Percentiles rank a stretch among this genome's conserved stretches.
Conservation (phyloP, 2,888 invertebrate species). For the Chloroclysta siterata region DNA sequence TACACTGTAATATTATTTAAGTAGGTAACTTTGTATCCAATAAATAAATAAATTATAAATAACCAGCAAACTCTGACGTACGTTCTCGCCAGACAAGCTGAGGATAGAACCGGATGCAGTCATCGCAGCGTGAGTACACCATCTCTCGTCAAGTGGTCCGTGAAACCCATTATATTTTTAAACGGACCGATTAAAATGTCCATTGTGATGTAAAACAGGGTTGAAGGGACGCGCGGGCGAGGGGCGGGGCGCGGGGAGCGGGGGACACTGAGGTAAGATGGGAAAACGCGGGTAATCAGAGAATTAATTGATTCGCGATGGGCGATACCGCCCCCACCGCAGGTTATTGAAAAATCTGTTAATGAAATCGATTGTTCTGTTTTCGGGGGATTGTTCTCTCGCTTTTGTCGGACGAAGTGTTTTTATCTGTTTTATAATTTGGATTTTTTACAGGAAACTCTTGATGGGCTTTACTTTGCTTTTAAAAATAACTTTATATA, state of each 20-base stretch:
- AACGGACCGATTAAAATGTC: slow-evolving; percentile 54
- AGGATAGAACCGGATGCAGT: neutral
- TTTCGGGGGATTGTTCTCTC: slow-evolving; percentile 15
- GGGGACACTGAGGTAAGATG: slow-evolving; percentile 37
- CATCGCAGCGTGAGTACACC: slow-evolving; percentile 3
- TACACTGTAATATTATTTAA: no score
- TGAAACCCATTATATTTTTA: slow-evolving; percentile 38
- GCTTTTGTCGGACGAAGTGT: slow-evolving; percentile 14
- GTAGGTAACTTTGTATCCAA: no score
- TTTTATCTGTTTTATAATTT: slow-evolving; percentile 19
- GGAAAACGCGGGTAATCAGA: slow-evolving; percentile 57
- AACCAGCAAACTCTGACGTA: neutral
- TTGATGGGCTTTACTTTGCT: slow-evolving; percentile 2
- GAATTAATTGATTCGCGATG: slow-evolving; percentile 60
- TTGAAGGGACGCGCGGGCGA: slow-evolving; percentile 14
- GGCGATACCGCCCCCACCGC: slow-evolving; percentile 23
- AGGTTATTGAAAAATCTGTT: slow-evolving; percentile 34
- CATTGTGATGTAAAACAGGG: slow-evolving; percentile 50
- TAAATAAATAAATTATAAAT: no score
- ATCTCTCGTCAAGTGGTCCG: slow-evolving; percentile 15
- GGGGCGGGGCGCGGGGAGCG: slow-evolving; percentile 9
- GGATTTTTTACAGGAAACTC: slow-evolving; percentile 20
- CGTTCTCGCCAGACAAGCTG: no score
- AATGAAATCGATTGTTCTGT: slow-evolving; percentile 33
- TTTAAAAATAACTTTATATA: slow-evolving; percentile 9